Conservation (phyloP, 2,113 vertebrate species). For the Cranoglanis bouderius region DNA sequence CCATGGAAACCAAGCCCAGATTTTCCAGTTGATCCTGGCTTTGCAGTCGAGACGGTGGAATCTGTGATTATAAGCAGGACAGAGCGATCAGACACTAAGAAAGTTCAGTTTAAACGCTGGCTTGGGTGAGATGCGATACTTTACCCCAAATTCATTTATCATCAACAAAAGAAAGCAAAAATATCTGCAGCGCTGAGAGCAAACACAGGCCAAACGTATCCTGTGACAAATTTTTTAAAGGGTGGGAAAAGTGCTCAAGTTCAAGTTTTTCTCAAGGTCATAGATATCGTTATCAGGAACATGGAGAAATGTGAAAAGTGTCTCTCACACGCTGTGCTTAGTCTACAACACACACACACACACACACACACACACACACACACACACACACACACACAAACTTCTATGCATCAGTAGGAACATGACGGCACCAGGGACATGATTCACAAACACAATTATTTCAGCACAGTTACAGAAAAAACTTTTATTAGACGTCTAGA, state of each 20-base stretch:
- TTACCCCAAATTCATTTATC: neutral
- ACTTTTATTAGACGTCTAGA: no score
- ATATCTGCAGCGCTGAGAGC: slow-evolving; percentile 1
- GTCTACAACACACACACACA: slow-evolving; percentile 13
- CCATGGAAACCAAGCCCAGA: slow-evolving; percentile 44
- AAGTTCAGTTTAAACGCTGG: neutral
- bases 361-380: no score
- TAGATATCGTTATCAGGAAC: slow-evolving; percentile 33
- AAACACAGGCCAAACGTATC: slow-evolving; percentile 1
- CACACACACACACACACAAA: no score
- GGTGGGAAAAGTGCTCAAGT: neutral
- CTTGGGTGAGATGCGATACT: neutral
- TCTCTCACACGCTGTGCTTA: slow-evolving; percentile 29
- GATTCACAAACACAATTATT: neutral
- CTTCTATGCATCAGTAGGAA: neutral
- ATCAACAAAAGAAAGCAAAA: neutral
- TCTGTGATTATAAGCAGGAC: slow-evolving; percentile 20
- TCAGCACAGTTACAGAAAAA: neutral
- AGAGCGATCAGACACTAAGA: neutral
- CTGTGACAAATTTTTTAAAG: neutral
- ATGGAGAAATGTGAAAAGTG: neutral
- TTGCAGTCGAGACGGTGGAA: slow-evolving; percentile 29
- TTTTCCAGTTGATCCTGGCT: slow-evolving; percentile 53
- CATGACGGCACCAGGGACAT: neutral
- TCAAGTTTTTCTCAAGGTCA: slow-evolving; percentile 22